Base-by-base conservation (phyloP, 2,797 vertebrate species). In the Micropoecilia bifurca region DNA sequence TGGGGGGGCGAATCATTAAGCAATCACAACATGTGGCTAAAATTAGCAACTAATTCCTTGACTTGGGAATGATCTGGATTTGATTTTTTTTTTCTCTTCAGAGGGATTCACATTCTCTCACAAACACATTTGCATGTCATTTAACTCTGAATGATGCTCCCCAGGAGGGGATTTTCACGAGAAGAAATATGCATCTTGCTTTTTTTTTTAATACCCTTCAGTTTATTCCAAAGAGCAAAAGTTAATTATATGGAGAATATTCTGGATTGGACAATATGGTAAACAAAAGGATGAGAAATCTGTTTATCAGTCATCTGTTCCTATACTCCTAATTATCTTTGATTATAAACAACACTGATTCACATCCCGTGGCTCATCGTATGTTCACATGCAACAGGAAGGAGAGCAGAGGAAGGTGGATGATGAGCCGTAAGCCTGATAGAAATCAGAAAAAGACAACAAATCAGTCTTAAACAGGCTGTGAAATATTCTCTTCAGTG, bases 11-110 rank as follows among this genome's bases (percentile, higher is more conserved):
- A 81, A 77, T 83, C 71, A 80, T 89, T 78, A 76, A 57, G 82
- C 41, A 86, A 90, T 86, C 77, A 57, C 77, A 88, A 85, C 91
- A 92, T 90, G 81, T 91, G 89, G 90, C 83, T 93, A 91, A 92
- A 91, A 89, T 90, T 81, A 88, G 78, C 77, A 46, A 53, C n/a
- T 69, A 14, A 77, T 84, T 63, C 80, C 61, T 77, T 74, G 77
- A 16, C 71, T 73, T 57, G 59, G 73, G 80, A 90, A 85, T 80
- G 68, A 61, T 83, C 80, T 57, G 83, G 79, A 83, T 85, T 45
- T 55, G 46, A 47, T 78, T 82, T 73, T 69, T 6, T 46, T 76
- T 55, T 50, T 75, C 41, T 63, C 41, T 63, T 71, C 43, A 41
- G 59, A 18, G 61, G 57, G 73, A 81, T 71, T 46, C 46, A 81